These are phyloP conservation scores for Pocillopora verrucosa DNA, from an alignment of 64 coral and sea anemone species.

Conservation along the genomic window DNA sequence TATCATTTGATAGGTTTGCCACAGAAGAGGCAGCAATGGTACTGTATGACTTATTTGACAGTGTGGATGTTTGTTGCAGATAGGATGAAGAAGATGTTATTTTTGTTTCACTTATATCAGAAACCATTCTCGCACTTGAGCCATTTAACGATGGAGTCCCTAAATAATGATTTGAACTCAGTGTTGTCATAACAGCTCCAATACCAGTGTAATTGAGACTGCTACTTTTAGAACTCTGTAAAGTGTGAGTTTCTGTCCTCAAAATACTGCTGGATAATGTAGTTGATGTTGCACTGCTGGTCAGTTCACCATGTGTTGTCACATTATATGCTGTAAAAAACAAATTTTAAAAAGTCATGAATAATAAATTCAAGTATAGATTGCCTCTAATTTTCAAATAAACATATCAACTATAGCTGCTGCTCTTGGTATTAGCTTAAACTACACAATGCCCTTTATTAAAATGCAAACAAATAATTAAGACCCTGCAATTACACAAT, in stretches of 20 bases:
- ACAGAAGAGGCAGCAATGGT: background rate
- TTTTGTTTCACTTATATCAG: background rate
- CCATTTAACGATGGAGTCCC: background rate
- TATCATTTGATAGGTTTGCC: background rate
- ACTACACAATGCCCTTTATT: no score
- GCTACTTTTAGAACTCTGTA: background rate
- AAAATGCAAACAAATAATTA: no score
- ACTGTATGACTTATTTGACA: background rate
- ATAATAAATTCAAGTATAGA: no score
- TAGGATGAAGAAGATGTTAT: background rate
- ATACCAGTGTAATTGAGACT: slow-evolving; percentile 5
- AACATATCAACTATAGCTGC: no score
- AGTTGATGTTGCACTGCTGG: background rate
- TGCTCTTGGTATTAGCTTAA: no score
- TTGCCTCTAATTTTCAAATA: no score
- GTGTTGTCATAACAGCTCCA: background rate
- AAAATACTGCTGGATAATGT: background rate
- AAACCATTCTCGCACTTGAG: background rate
- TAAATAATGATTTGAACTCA: background rate
- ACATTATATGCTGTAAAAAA: background rate
- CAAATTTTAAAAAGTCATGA: background rate
- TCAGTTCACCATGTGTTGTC: background rate
- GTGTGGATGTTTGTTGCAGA: background rate
- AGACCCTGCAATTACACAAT: no score
- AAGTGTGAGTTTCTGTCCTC: background rate